Percentiles rank a stretch among this genome's conserved stretches.
Evolutionary conservation across 1,140 invertebrate species (phyloP).

Genomic region (Dinothrombium tinctorium): DNA sequence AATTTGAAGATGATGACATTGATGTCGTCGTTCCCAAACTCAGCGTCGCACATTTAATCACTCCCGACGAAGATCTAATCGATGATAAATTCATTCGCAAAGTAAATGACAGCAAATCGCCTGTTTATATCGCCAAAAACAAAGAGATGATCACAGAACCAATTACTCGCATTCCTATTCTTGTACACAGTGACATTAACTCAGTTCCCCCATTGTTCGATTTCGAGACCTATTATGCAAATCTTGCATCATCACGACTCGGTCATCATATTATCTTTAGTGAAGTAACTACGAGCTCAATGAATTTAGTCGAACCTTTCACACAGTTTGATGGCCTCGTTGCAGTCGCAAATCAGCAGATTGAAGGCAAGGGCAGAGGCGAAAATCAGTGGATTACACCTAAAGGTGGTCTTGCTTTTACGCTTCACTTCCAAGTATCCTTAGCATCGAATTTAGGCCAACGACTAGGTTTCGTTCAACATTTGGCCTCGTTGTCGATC

Average conservation of each 20-base stretch:
- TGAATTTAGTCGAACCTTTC: slow-evolving; percentile 38
- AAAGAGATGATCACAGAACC: no score
- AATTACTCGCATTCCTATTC: no score
- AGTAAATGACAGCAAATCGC: no score
- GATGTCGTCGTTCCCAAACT: no score
- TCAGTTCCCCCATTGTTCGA: no score
- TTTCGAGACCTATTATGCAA: slow-evolving; percentile 17
- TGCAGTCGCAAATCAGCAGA: slow-evolving; percentile 51
- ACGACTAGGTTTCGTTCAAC: slow-evolving; percentile 53
- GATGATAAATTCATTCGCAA: no score
- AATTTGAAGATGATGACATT: no score
- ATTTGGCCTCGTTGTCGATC: slow-evolving; percentile 53
- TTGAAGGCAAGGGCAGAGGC: slow-evolving; percentile 43
- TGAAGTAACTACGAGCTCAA: slow-evolving; percentile 50
- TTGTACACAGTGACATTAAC: no score
- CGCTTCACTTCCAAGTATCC: slow-evolving; percentile 48
- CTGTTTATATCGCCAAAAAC: no score
- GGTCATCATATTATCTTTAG: slow-evolving; percentile 60
- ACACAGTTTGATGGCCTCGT: slow-evolving; percentile 36
- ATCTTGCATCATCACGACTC: slow-evolving; percentile 41
- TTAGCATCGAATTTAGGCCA: slow-evolving; percentile 38
- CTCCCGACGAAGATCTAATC: no score
- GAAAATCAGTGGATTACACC: slow-evolving; percentile 74
- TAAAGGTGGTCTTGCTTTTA: slow-evolving; percentile 67
- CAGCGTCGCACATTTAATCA: no score